A percentile compares a stretch with the other conserved stretches of the same genome.
Evolutionary conservation across 2,797 vertebrate species (phyloP).

Genomic region (Hemitrygon akajei): DNA sequence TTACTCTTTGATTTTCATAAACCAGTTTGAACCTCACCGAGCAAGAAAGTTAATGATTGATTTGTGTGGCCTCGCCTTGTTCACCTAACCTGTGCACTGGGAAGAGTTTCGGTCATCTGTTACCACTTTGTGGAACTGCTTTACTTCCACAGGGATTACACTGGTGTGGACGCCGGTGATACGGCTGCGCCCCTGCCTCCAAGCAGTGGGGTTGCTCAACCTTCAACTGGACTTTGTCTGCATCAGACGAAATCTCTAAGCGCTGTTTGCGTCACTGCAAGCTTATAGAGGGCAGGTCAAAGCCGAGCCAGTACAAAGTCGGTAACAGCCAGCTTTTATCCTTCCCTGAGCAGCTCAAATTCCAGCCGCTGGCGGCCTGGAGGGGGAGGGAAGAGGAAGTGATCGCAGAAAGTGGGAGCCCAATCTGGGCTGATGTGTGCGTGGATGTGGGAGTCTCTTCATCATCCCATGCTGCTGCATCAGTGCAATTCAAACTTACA

Average conservation of each 20-base stretch:
- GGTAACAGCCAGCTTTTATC: slow-evolving; percentile 22
- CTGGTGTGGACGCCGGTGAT: too few relatives aligned
- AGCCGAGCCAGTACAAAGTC: slow-evolving; percentile 20
- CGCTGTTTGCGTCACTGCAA: slow-evolving; percentile 11
- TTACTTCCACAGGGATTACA: too few relatives aligned
- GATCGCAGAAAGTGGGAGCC: slow-evolving; percentile 25
- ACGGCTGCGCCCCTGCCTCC: neutral
- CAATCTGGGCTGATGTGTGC: slow-evolving; percentile 3
- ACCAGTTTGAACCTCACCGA: slow-evolving; percentile 12
- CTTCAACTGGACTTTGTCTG: neutral
- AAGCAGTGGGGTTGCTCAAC: neutral
- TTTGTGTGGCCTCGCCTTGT: neutral
- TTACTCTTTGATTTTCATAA: neutral
- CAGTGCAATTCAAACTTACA: slow-evolving; percentile 19
- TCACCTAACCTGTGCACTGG: neutral
- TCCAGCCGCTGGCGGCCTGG: slow-evolving; percentile 17
- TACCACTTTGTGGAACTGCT: neutral
- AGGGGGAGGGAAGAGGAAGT: slow-evolving; percentile 29
- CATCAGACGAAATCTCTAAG: neutral
- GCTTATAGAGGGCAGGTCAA: slow-evolving; percentile 26
- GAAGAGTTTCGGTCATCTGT: neutral
- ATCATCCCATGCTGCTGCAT: slow-evolving; percentile 4
- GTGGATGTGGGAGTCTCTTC: slow-evolving; percentile 28
- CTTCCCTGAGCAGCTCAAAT: slow-evolving; percentile 19
- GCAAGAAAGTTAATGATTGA: slow-evolving; percentile 30